phyloP scores from a whole-genome alignment of 2,113 vertebrate genomes.

The Sinocyclocheilus rhinocerous region DNA sequence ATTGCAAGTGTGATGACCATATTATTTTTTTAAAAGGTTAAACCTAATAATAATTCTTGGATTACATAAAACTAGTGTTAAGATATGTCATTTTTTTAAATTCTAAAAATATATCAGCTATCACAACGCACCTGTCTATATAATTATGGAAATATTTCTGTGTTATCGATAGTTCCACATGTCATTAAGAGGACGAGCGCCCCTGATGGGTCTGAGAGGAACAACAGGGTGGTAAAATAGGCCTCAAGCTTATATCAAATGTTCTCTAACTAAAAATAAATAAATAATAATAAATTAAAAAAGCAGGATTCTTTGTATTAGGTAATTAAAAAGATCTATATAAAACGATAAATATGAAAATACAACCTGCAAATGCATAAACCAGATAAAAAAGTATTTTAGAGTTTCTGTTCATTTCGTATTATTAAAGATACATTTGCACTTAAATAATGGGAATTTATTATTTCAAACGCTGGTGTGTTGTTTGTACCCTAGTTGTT shows the following conservation, averaged over 20 bases:
- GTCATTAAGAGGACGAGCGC: neutral
- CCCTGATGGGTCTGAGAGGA: constrained; percentile 32
- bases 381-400: neutral
- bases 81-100: too few relatives aligned
- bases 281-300: neutral
- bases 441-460: neutral
- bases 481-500: constrained; percentile 3
- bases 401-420: neutral
- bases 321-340: neutral
- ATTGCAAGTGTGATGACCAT: neutral
- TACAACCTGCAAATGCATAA: neutral
- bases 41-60: neutral
- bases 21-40: neutral
- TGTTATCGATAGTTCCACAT: neutral
- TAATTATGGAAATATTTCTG: neutral
- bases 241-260: constrained; percentile 1
- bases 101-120: too few relatives aligned
- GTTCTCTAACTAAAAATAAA: neutral
- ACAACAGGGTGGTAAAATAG: constrained; percentile 30
- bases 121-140: neutral
- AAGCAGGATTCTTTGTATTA: neutral
- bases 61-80: neutral
- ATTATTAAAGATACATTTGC: neutral
- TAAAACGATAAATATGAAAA: neutral
- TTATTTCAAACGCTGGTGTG: neutral